Percentiles rank a stretch among this genome's conserved stretches.
phyloP scores from a whole-genome alignment of 23 tunicate species.

The Trididemnum clinides region DNA sequence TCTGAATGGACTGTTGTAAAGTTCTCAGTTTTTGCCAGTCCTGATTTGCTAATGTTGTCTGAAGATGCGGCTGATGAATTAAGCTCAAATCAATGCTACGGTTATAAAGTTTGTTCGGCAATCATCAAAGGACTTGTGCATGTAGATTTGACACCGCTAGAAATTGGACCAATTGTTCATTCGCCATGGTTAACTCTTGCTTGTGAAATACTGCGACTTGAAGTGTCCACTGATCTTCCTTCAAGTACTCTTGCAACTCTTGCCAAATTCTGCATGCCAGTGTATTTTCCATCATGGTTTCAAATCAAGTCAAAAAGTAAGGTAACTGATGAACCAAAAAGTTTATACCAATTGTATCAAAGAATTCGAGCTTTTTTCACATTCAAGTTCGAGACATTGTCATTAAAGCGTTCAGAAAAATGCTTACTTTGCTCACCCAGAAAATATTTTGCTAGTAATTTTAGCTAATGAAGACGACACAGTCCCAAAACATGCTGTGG shows the following conservation, averaged over 20 bases:
- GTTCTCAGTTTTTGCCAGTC: constrained; percentile 22
- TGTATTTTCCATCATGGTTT: constrained; percentile 37
- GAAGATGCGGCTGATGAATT: constrained; percentile 14
- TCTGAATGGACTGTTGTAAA: constrained; percentile 25
- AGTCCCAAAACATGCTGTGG: too few species aligned
- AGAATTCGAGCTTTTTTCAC: constrained; percentile 9
- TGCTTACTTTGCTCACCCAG: constrained; percentile 46
- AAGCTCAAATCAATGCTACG: constrained; percentile 39
- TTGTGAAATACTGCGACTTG: constrained; percentile 10
- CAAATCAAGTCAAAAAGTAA: background rate
- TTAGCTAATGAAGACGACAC: too few species aligned
- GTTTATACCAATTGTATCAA: background rate
- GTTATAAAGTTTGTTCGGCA: constrained; percentile 17
- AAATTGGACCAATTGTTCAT: constrained; percentile 35
- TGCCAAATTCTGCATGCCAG: constrained; percentile 20
- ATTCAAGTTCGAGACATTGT: constrained; percentile 7
- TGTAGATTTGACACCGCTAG: background rate
- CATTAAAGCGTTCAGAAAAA: background rate
- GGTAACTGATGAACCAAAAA: constrained; percentile 27
- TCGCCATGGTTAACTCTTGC: constrained; percentile 36
- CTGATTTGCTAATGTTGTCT: background rate
- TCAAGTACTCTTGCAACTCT: background rate
- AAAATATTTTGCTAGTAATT: constrained; percentile 38
- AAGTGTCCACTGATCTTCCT: background rate
- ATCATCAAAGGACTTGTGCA: constrained; percentile 8